These are phyloP conservation scores for Campylomormyrus numenius DNA, from an alignment of 2,113 vertebrate species.

Conservation along the genomic window DNA sequence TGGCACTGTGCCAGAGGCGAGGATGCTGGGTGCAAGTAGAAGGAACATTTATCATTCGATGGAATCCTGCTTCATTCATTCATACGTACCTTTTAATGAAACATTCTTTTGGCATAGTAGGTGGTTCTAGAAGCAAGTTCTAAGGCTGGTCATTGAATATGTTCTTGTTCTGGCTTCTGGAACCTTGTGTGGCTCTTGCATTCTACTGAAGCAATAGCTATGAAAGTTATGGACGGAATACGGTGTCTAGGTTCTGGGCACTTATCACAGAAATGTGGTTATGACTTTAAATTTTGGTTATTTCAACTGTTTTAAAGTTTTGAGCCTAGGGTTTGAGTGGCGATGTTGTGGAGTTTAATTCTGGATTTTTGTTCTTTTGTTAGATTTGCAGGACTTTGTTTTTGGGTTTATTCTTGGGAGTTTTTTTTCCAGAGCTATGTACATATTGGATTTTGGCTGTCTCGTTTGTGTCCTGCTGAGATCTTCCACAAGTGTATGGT, in stretches of 20 bases:
- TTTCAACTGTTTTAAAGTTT: not conserved
- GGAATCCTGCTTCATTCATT: not conserved
- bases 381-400: not conserved
- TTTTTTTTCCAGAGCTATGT: not conserved
- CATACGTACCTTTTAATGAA: not conserved
- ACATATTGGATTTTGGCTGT: not conserved
- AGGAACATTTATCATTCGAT: not conserved
- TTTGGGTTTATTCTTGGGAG: not conserved
- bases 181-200: not conserved
- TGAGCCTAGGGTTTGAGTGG: not conserved
- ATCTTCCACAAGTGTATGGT: not conserved
- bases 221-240: not conserved
- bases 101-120: not conserved
- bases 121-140: not conserved
- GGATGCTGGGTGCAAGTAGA: not conserved
- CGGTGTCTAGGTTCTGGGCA: not conserved
- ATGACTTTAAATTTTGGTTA: not conserved
- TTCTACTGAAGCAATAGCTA: not conserved
- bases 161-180: not conserved
- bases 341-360: not conserved
- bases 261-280: not conserved
- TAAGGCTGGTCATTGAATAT: not conserved
- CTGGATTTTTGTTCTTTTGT: not conserved
- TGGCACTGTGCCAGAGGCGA: not conserved
- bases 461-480: not conserved